A percentile compares a stretch with the other conserved stretches of the same genome.
phyloP scores from a whole-genome alignment of 2,888 invertebrate genomes.

The Xestia rhomboidea region DNA sequence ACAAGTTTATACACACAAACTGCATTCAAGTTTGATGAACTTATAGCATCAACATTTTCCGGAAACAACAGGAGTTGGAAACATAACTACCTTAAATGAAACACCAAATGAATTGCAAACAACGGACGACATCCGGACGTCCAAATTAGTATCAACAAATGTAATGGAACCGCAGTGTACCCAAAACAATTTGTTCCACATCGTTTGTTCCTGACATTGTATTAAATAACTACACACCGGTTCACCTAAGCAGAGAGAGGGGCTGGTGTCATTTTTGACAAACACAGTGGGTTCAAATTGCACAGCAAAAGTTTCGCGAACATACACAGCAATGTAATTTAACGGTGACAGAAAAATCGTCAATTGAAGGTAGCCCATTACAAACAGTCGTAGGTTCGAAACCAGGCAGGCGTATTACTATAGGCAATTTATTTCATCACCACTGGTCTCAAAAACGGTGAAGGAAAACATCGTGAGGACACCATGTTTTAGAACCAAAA shows the following conservation, averaged over 20 bases:
- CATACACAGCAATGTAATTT: background rate
- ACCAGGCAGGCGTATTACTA: no score
- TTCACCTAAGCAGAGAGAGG: background rate
- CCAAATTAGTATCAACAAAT: conserved; percentile 58
- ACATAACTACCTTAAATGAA: conserved; percentile 29
- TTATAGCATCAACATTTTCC: conserved; percentile 2
- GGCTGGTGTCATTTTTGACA: background rate
- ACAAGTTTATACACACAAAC: no score
- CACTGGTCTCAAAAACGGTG: no score
- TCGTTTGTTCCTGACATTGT: conserved; percentile 28
- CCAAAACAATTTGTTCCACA: conserved; percentile 52
- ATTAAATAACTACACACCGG: conserved; percentile 17
- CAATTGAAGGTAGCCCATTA: no score
- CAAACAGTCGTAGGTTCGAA: no score
- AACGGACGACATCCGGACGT: conserved; percentile 52
- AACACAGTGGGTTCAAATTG: background rate
- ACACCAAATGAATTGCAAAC: conserved; percentile 48
- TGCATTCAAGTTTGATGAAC: background rate
- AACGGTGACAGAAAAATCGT: background rate
- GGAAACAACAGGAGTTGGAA: conserved; percentile 24
- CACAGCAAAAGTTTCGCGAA: background rate
- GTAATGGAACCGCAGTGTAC: conserved; percentile 36
- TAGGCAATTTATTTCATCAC: no score
- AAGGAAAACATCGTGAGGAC: no score
- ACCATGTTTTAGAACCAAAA: no score